phyloP scores from a whole-genome alignment of 2,888 invertebrate genomes.

The Cataglyphis livida region DNA sequence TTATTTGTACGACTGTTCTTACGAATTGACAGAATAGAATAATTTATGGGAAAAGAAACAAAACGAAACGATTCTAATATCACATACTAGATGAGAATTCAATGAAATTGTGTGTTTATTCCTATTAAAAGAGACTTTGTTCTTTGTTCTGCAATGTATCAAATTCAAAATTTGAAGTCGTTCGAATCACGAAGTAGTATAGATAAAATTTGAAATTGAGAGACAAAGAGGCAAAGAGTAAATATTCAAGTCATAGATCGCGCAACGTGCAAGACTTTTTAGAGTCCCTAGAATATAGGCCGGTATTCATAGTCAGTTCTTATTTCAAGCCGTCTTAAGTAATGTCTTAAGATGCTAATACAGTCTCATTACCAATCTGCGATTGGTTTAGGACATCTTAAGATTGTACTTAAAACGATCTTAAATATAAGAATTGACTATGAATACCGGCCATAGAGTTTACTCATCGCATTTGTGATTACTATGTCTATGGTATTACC shows the following conservation, averaged over 20 bases:
- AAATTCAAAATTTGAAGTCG: conserved; percentile 40
- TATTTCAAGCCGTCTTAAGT: too few species aligned
- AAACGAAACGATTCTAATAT: neutral
- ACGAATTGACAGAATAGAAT: neutral
- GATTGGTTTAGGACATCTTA: too few species aligned
- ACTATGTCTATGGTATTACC: neutral
- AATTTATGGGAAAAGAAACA: neutral
- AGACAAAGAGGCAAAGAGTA: neutral
- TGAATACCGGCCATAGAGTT: too few species aligned
- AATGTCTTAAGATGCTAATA: too few species aligned
- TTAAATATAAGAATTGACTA: too few species aligned
- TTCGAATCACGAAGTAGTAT: neutral
- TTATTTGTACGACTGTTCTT: neutral
- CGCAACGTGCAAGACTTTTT: too few species aligned
- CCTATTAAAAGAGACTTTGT: neutral
- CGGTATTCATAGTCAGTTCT: too few species aligned
- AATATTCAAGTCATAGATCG: too few species aligned
- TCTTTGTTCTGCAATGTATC: neutral
- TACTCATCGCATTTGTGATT: too few species aligned
- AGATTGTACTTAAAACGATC: too few species aligned
- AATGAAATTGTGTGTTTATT: neutral
- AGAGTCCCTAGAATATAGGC: too few species aligned
- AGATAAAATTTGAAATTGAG: neutral
- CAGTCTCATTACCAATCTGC: too few species aligned
- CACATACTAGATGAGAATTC: neutral